phyloP scores from a whole-genome alignment of 2,113 vertebrate species.

The Anolis sagrei region DNA sequence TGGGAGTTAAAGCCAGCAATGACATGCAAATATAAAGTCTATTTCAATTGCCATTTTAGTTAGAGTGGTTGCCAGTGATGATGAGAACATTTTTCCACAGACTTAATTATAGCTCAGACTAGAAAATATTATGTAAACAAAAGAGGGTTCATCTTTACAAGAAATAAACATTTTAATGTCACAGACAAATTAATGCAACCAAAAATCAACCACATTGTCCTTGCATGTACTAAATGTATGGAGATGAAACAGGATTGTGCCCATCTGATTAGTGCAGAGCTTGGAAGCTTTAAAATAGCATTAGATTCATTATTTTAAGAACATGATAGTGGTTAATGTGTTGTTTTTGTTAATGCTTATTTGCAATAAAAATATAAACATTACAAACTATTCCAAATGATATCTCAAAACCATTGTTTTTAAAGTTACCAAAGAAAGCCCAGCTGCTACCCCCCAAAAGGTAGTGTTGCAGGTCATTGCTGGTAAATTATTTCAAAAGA shows the following conservation, averaged over 20 bases:
- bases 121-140: neutral
- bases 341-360: neutral
- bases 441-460: no score
- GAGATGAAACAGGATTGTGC: no score
- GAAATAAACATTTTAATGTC: neutral
- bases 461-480: neutral
- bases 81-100: neutral
- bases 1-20: neutral
- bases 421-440: neutral
- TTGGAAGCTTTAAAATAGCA: neutral
- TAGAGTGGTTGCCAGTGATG: neutral
- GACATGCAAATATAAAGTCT: neutral
- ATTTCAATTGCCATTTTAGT: neutral
- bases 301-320: neutral
- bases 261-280: neutral
- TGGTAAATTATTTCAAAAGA: neutral
- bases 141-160: neutral
- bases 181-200: neutral
- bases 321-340: neutral
- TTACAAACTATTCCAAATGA: neutral
- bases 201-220: neutral
- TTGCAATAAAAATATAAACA: neutral
- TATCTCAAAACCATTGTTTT: neutral
- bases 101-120: neutral
- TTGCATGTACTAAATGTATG: neutral